phyloP scores from a whole-genome alignment of 2,113 vertebrate species.

The Coregonus clupeaformis region DNA sequence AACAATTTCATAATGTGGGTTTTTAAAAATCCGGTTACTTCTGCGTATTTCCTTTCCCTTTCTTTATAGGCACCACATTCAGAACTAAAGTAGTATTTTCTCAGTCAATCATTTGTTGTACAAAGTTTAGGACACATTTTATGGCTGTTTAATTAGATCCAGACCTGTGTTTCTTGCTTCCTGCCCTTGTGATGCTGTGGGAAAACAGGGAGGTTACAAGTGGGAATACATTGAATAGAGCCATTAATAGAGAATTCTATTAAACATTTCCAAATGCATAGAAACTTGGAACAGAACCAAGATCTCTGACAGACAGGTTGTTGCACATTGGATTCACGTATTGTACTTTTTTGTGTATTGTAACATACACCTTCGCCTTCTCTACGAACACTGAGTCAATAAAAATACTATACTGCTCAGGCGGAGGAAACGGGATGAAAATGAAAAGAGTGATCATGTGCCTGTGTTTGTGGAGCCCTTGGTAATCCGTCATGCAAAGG shows the following conservation, averaged over 20 bases:
- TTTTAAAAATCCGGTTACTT: too few relatives aligned
- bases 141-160: neutral
- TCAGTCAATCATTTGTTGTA: neutral
- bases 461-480: constrained; percentile 12
- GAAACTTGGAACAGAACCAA: too few relatives aligned
- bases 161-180: constrained; percentile 2
- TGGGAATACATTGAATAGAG: neutral
- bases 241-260: too few relatives aligned
- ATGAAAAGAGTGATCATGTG: neutral
- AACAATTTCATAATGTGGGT: too few relatives aligned
- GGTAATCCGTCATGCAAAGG: constrained; percentile 17
- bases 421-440: neutral
- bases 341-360: too few relatives aligned
- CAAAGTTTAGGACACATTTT: neutral
- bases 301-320: too few relatives aligned
- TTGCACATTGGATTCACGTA: too few relatives aligned
- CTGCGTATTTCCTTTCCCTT: too few relatives aligned
- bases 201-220: neutral
- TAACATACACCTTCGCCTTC: too few relatives aligned
- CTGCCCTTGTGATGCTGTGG: neutral
- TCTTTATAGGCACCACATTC: too few relatives aligned
- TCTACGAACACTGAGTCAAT: too few relatives aligned
- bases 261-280: too few relatives aligned
- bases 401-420: neutral
- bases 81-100: neutral